Percentiles rank a stretch among this genome's conserved stretches.
These are phyloP conservation scores for Haliclona indistincta DNA, from an alignment of 37 sponge, comb jelly and placozoan species.

Conservation along the genomic window DNA sequence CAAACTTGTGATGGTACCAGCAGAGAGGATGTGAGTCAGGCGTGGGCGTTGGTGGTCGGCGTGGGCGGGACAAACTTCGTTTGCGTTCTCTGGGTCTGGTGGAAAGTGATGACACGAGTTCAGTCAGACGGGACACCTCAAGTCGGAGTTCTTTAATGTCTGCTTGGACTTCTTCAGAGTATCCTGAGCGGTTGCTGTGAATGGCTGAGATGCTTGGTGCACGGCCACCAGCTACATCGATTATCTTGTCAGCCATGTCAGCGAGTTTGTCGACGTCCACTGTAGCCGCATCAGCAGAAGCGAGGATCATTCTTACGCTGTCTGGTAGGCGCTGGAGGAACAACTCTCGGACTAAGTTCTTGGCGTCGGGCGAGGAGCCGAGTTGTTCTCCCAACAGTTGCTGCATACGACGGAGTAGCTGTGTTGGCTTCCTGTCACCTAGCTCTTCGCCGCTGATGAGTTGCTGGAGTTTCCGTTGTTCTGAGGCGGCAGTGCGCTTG, in stretches of 20 bases:
- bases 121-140: too few species aligned
- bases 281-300: slow-evolving; percentile 19
- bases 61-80: too few species aligned
- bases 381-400: slow-evolving; percentile 43
- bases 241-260: slow-evolving; percentile 59
- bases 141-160: too few species aligned
- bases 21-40: slow-evolving; percentile 57
- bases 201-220: too few species aligned
- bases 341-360: slow-evolving; percentile 30
- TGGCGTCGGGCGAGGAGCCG: background rate
- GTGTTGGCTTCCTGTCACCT: slow-evolving; percentile 60
- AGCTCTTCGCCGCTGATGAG: too few species aligned
- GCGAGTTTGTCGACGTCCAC: slow-evolving; percentile 37
- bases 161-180: too few species aligned
- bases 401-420: slow-evolving; percentile 54
- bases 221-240: slow-evolving; percentile 60
- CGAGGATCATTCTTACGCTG: slow-evolving; percentile 60
- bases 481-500: slow-evolving; percentile 36
- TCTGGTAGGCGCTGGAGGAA: slow-evolving; percentile 56
- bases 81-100: too few species aligned
- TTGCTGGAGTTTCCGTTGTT: slow-evolving; percentile 28
- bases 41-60: too few species aligned
- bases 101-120: too few species aligned
- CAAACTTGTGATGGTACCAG: slow-evolving; percentile 70
- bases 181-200: too few species aligned